Evolutionary conservation across 2,113 vertebrate genomes (phyloP).

Genomic region (Lepidothrix coronata): DNA sequence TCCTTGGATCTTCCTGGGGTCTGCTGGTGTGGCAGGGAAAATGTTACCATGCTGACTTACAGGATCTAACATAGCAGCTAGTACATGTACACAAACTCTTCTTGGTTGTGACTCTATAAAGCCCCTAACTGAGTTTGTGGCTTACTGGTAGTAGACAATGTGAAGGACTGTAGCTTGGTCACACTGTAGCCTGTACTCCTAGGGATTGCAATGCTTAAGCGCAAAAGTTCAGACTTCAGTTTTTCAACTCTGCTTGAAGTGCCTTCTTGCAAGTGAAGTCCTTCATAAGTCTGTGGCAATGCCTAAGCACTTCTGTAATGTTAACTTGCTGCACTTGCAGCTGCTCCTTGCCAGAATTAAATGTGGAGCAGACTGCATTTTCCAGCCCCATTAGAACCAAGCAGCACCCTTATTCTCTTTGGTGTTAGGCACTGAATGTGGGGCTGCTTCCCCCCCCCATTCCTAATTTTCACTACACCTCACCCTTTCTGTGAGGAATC

Average conservation of each 20-base stretch:
- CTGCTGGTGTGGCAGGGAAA: background rate
- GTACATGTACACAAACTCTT: rapidly evolving
- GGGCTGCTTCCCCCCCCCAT: background rate
- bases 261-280: background rate
- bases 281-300: background rate
- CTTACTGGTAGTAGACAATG: background rate
- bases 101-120: background rate
- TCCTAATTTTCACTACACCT: background rate
- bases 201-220: background rate
- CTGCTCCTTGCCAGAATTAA: background rate
- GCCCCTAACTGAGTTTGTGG: background rate
- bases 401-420: background rate
- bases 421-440: background rate
- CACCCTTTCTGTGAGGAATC: background rate
- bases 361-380: background rate
- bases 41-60: rapidly evolving
- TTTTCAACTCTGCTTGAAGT: background rate
- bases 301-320: background rate
- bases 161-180: background rate
- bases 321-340: background rate
- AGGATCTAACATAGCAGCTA: background rate
- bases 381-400: rapidly evolving
- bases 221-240: background rate
- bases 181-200: rapidly evolving
- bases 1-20: background rate